Percentiles rank a stretch among this genome's conserved stretches.
These are phyloP conservation scores for Sitophilus oryzae DNA, from an alignment of 1,140 invertebrate species.

Conservation along the genomic window DNA sequence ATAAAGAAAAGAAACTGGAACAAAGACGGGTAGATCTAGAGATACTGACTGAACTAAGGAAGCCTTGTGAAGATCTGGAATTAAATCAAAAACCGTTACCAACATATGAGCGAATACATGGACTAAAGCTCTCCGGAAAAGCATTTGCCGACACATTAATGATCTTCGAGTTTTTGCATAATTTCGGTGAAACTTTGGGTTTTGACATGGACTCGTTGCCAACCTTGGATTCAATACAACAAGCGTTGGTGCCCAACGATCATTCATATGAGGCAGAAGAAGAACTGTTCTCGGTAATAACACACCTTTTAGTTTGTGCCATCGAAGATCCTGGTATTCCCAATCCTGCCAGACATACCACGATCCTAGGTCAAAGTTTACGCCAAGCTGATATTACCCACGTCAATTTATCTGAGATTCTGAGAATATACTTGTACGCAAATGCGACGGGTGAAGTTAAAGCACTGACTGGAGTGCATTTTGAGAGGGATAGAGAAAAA, in stretches of 20 bases:
- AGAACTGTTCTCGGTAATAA: conserved; percentile 80
- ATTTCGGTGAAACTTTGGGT: conserved; percentile 89
- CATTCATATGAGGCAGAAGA: conserved; percentile 69
- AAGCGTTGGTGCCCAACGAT: conserved; percentile 75
- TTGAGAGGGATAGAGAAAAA: conserved; percentile 70
- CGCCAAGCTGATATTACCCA: conserved; percentile 88
- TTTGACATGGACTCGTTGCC: conserved; percentile 88
- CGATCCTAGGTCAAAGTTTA: conserved; percentile 81
- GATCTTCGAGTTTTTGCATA: conserved; percentile 93
- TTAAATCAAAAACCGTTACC: conserved; percentile 70
- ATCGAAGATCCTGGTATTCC: conserved; percentile 93
- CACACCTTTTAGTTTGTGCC: conserved; percentile 83
- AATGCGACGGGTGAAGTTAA: conserved; percentile 81
- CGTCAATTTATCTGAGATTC: conserved; percentile 84
- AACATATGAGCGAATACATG: conserved; percentile 69
- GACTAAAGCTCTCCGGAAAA: conserved; percentile 74
- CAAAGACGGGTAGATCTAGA: conserved; percentile 79
- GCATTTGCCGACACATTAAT: conserved; percentile 88
- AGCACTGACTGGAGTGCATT: conserved; percentile 67
- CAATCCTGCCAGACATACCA: conserved; percentile 78
- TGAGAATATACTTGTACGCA: conserved; percentile 83
- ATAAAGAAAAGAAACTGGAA: conserved; percentile 76
- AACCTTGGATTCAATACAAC: conserved; percentile 77
- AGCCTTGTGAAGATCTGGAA: conserved; percentile 82
- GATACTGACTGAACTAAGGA: conserved; percentile 72